Base-by-base conservation (phyloP, 2,113 vertebrate species). In the Pollimyrus isidori region DNA sequence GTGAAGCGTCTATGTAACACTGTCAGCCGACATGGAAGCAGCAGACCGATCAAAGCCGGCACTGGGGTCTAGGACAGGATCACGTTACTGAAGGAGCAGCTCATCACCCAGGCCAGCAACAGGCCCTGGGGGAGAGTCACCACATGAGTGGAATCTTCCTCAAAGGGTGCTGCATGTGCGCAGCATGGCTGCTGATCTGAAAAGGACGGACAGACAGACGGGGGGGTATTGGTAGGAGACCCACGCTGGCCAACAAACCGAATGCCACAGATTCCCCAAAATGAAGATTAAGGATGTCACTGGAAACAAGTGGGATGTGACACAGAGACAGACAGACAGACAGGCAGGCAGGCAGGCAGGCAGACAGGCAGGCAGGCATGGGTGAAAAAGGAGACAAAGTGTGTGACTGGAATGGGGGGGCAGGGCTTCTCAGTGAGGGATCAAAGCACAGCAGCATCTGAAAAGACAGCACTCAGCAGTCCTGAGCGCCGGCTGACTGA, bases 391-490 rank as follows among this genome's bases (percentile, higher is more conserved):
- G 35, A 76, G 69, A 30, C 69, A 76, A 15, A 76, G 58, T 65
- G 7, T 26, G 58, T 2, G n/a, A 65, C n/a, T 3, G 58, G 35
- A 35, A 21, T 0, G 30, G 4, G 39, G 76, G 45, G 17, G 52
- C 10, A 53, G 89, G 11, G 42, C 11, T 49, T 49, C 49, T 49
- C 11, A 49, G 49, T 85, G 76, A 50, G 42, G 58, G 86, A 86
- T 23, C 26, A 89, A 86, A 42, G 23, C 30, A 89, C 42, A 45
- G 39, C 11, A 76, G 4, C 13, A 48, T 50, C 82, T 39, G 86
- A 86, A 86, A 89, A 86, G 11, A 85, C 45, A 26, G 56, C n/a
- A 87, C 42, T 82, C 89, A 90, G 85, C 89, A 87, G 52, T 45
- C 48, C 89, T 21, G 52, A 53, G 52, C 48, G 3, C 42, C 23